Base-by-base conservation (phyloP, 2,888 invertebrate genomes). In the Calameuta pallipes region DNA sequence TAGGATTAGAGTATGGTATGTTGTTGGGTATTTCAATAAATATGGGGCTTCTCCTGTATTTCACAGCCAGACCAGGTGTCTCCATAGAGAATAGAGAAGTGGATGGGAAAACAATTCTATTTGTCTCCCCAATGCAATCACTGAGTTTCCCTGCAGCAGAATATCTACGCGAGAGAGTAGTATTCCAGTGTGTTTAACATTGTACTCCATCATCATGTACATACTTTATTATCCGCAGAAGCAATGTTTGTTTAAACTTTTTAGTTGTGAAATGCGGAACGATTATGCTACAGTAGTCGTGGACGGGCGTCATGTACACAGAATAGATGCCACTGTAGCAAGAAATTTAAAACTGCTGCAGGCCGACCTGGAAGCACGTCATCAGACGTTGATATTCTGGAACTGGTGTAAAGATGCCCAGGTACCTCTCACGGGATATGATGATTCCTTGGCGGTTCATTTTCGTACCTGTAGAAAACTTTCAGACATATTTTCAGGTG, bases 1-100 rank as follows among this genome's bases (percentile, higher is more conserved):
- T 95, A 78, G 95, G 96, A 13, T 94, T 96, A 73, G 96, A 96
- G 92, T 90, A 94, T 75, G 96, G 96, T 9, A 93, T 95, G 80
- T 89, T 95, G 23, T 93, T 94, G 75, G 96, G 95, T 4, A 94
- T 96, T 36, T 92, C 91, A 0, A 92, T 95, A n/a, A 95, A 96
- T 87, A 91, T 95, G 41, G 80, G 94, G 23, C 90, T 96, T 56
- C 89, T 96, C 35, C 91, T 96, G 23, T 95, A 95, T 87, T 94
- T 94, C 84, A 93, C 94, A 76, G 94, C 96, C 0, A 92, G 95
- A 78, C 96, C 96, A 0, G 93, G 94, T 56, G 91, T 96, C 34
- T 90, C 93, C 78, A 92, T 95, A 37, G 92, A 94, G 84, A 93
- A 92, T 84, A 90, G 94, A 79, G 90, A 91, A 84, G 93, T 94